phyloP scores from a whole-genome alignment of 1,140 invertebrate genomes.

The Eumeta japonica region DNA sequence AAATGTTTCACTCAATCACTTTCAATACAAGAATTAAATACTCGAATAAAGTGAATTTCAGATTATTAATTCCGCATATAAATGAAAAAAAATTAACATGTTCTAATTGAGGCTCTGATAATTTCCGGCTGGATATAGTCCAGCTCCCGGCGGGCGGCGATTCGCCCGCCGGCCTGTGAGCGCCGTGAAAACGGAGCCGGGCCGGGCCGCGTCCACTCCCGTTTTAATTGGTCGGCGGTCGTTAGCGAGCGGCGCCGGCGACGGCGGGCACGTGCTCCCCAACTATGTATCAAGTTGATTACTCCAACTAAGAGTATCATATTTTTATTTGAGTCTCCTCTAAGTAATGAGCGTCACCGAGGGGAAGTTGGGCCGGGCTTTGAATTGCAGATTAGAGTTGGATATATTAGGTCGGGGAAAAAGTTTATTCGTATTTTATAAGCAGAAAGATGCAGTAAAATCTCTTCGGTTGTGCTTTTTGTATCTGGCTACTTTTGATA shows the following conservation, averaged over 20 bases:
- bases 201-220: conserved; percentile 10
- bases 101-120: not conserved
- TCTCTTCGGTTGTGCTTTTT: no score
- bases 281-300: conserved; percentile 29
- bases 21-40: not conserved
- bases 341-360: no score
- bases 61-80: not conserved
- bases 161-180: no score
- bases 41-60: not conserved
- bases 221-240: conserved; percentile 28
- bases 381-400: no score
- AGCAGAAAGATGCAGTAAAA: no score
- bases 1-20: no score
- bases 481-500: no score
- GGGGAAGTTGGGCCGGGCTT: no score
- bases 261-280: conserved; percentile 19
- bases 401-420: not conserved
- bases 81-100: conserved; percentile 1
- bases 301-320: conserved; percentile 29
- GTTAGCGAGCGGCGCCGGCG: conserved; percentile 15
- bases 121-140: no score
- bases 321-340: conserved; percentile 19
- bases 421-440: no score
- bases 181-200: no score
- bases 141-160: no score